Evolutionary conservation across 2,113 vertebrate species (phyloP), one percentile per base, ranked within the genome.

Genomic region (Elaphurus davidianus): DNA sequence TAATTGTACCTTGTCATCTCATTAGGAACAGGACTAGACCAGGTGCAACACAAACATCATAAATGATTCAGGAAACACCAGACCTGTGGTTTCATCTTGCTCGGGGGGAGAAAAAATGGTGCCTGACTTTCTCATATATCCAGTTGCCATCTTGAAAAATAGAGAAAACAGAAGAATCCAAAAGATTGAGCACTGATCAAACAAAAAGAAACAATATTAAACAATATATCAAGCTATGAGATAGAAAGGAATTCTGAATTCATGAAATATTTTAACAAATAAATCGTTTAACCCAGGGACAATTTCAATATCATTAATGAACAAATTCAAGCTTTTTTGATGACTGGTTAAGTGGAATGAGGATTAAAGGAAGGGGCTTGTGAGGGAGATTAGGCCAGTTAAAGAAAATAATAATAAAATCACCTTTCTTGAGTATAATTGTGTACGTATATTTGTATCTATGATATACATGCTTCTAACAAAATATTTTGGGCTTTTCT

Each of bases 401-500:
- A 82, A 85, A 64, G 30, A 25, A 55, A 74, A 87, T 30, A 36
- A 67, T 21, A 54, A 67, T 11, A 5, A 57, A 86, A 4, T 55
- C 36, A 47, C 17, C 43, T 50, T 96, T 85, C 17, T 47, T 33
- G 57, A 11, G 5, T 71, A 40, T 67, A 71, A 92, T 82, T n/a
- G 6, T 91, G 33, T 50, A 7, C 27, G 25, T 71, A 43, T 59
- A 59, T 92, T 82, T 96, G 19, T 28, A 88, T 43, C 50, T 78
- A 50, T 87, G 62, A 57, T 7, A 43, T 21, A 40, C 27, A 86
- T 27, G 27, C 50, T 87, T 74, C 71, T 92, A 91, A 95, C 57
- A 81, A 78, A 91, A 71, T 67, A 87, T 50, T 81, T 87, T 40
- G 79, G 45, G 59, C 59, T 87, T 92, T 89, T 59, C 76, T 88